phyloP scores from a whole-genome alignment of 2,888 invertebrate genomes.

The Rhogogaster chlorosoma region DNA sequence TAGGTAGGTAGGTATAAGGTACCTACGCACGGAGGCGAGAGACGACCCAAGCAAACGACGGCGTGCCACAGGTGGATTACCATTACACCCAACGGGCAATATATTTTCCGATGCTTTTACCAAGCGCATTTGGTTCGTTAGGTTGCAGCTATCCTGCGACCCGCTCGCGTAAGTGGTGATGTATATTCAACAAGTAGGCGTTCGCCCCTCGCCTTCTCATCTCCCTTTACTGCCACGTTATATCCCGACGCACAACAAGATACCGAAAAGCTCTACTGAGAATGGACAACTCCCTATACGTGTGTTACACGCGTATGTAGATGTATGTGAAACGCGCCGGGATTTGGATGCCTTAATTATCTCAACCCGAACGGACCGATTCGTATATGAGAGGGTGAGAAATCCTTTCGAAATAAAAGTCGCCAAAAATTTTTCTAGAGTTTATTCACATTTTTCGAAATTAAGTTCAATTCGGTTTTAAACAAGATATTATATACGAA shows the following conservation, averaged over 20 bases:
- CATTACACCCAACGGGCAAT: constrained; percentile 52
- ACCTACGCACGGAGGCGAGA: background rate
- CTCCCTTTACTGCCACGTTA: constrained; percentile 42
- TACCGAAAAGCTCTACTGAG: constrained; percentile 37
- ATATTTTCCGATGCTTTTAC: constrained; percentile 60
- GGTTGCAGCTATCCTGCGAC: constrained; percentile 49
- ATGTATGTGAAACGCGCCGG: constrained; percentile 52
- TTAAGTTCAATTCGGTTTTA: background rate
- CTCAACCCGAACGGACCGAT: constrained; percentile 55
- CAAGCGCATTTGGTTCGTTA: constrained; percentile 64
- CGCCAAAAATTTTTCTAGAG: background rate
- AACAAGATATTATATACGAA: too few relatives aligned
- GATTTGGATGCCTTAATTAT: constrained; percentile 65
- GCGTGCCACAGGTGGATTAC: constrained; percentile 51
- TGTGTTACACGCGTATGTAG: constrained; percentile 4
- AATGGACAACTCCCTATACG: constrained; percentile 8
- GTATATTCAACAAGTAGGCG: constrained; percentile 66
- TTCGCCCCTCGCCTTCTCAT: constrained; percentile 57
- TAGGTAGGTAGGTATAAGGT: background rate
- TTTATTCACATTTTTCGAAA: background rate
- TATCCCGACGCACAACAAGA: constrained; percentile 33
- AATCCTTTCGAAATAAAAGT: background rate
- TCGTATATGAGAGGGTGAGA: background rate
- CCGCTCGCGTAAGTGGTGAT: constrained; percentile 55
- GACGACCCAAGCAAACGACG: constrained; percentile 7